Evolutionary conservation across 2,797 vertebrate genomes (phyloP), one percentile per base, ranked within the genome.

Genomic region (Micrastur ruficollis): DNA sequence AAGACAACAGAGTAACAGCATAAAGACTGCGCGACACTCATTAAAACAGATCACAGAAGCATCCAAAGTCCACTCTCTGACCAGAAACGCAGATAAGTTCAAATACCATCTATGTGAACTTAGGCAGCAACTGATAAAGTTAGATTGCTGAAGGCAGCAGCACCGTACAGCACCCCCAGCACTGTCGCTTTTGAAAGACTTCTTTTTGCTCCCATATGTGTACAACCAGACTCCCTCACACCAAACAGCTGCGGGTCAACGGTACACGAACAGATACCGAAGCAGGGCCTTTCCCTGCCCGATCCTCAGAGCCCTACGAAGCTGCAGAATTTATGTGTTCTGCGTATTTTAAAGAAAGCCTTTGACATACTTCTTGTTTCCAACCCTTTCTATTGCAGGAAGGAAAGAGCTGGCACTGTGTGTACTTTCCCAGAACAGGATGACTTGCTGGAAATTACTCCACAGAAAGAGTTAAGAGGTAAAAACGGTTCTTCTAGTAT

Each of bases 161-260:
- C 84, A 3, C 32, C 1, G 16, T 8, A 3, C 26, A 9, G 65
- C 58, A n/a, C 42, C 61, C 61, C 7, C 0, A n/a, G 5, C 0
- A 12, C 40, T 5, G 2, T 2, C 9, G 0, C 46, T 22, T 3
- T 7, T 8, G 26, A 36, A 38, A 26, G 34, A 11, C 29, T 40
- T n/a, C 38, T 6, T 36, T 3, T 31, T 6, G 9, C 5, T 1
- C 34, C 68, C 1, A 0, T 2, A 2, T 0, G 26, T 1, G 2
- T 7, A 11, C 1, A 18, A 6, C 1, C 71, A 9, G 40, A 5
- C 32, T 8, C 21, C 3, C 42, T 9, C 70, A 16, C 36, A 50
- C 52, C 84, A 2, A 6, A 44, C 0, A 42, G 67, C 86, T 25
- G 3, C 58, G 18, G 73, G 52, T 6, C 73, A 36, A 8, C 0